Base-by-base conservation (phyloP, 2,113 vertebrate species). In the Hypocryptadius cinnamomeus region DNA sequence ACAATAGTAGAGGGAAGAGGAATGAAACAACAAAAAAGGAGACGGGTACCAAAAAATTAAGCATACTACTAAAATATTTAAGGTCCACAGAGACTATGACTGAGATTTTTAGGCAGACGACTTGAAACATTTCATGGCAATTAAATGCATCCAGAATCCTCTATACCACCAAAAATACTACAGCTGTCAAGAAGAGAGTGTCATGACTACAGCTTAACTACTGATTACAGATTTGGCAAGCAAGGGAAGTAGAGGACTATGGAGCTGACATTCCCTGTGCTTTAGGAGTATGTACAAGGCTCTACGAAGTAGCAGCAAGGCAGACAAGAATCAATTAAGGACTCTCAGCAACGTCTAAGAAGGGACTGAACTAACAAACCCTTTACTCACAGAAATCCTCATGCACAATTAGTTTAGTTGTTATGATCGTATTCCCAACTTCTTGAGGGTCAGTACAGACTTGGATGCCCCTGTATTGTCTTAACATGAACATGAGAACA, bases 261-360 rank as follows among this genome's bases (percentile, higher is more conserved):
- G 2, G 31, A 64, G 30, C 1, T 1, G 2, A 24, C 27, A 15
- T 1, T 5, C 37, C 21, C 15, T 9, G 1, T 0, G 4, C 35
- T 37, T 66, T 1, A 27, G 44, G 11, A n/a, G 16, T 8, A 17
- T 2, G 15, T 21, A 42, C 59, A 57, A 27, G 6, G 28, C 71
- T 77, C 35, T 76, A 40, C 1, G 31, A 40, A 57, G 9, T n/a
- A 65, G 57, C 28, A 24, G 4, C 17, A n/a, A 54, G 53, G 11
- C 33, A 61, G 11, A 42, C 31, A 45, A 47, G 8, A 65, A 8
- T 30, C 47, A 30, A 5, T 21, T 15, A 35, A 13, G 13, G 18
- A 64, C 30, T 44, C 8, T 9, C 2, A 57, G 12, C 2, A 51
- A 9, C 1, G 21, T 3, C 6, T 40, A 37, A 10, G 17, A 44